Evolutionary conservation across 1,140 invertebrate species (phyloP).

Genomic region (Myzus persicae): DNA sequence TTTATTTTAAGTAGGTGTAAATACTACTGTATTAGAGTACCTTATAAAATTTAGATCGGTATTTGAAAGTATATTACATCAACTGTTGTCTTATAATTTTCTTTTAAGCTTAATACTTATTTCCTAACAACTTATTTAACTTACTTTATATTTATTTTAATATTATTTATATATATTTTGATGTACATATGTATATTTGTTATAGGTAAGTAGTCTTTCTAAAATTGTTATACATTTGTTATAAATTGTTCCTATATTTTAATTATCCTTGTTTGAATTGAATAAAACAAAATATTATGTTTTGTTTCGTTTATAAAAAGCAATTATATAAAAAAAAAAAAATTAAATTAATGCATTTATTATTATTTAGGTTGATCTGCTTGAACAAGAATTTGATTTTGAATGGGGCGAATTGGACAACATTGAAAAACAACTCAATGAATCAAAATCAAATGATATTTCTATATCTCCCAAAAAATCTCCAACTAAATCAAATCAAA

Average conservation of each 20-base stretch:
- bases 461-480: neutral
- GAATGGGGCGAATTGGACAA: slow-evolving; percentile 36
- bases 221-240: neutral
- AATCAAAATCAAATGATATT: neutral
- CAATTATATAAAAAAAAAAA: neutral
- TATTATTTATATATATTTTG: no score
- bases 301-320: neutral
- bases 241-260: neutral
- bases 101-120: neutral
- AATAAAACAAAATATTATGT: neutral
- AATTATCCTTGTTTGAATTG: neutral
- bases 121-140: no score
- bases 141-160: no score
- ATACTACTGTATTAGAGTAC: neutral
- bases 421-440: slow-evolving; percentile 30
- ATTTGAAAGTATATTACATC: neutral
- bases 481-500: neutral
- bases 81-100: neutral
- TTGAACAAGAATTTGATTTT: slow-evolving; percentile 46
- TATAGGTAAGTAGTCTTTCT: neutral
- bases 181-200: neutral
- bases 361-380: neutral
- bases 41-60: no score
- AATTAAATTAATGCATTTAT: neutral
- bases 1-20: neutral